These are phyloP conservation scores for Ophioderma brevispina DNA, from an alignment of 35 echinoderm and acorn worm genomes.

Conservation along the genomic window DNA sequence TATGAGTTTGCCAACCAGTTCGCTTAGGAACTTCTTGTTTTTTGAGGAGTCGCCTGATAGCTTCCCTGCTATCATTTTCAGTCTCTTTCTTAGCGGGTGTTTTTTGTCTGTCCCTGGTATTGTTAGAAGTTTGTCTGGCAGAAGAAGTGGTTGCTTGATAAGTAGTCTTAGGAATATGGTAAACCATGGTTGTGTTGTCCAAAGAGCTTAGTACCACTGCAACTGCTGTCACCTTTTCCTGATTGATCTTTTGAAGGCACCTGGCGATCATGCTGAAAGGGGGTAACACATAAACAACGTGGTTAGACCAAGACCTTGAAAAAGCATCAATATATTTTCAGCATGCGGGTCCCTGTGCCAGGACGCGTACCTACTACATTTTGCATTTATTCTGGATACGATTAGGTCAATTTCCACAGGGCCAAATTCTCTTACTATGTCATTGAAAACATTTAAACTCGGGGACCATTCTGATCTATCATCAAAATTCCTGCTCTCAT, in stretches of 20 bases:
- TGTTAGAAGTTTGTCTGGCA: not conserved
- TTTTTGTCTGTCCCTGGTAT: not conserved
- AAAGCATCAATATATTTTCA: constrained; percentile 46
- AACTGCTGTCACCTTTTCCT: constrained; percentile 46
- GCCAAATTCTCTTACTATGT: not conserved
- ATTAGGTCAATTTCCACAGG: not conserved
- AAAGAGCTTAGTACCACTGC: constrained; percentile 8
- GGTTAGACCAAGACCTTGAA: constrained; percentile 19
- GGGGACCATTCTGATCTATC: not conserved
- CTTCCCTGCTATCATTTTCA: constrained; percentile 21
- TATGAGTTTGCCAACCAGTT: no score
- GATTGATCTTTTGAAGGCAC: constrained; percentile 41
- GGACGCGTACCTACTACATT: not conserved
- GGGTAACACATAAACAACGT: constrained; percentile 52
- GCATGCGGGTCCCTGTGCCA: constrained; percentile 59
- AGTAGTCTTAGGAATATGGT: constrained; percentile 1
- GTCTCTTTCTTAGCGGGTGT: not conserved
- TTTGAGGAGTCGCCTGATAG: constrained; percentile 12
- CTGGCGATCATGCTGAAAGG: constrained; percentile 51
- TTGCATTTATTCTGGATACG: not conserved
- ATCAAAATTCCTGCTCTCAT: not conserved
- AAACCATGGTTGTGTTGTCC: not conserved
- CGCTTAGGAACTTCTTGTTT: no score
- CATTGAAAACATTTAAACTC: not conserved
- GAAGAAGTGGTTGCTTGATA: not conserved